A percentile compares a stretch with the other conserved stretches of the same genome.
Evolutionary conservation across 2,113 vertebrate species (phyloP).

Genomic region (Chunga burmeisteri): DNA sequence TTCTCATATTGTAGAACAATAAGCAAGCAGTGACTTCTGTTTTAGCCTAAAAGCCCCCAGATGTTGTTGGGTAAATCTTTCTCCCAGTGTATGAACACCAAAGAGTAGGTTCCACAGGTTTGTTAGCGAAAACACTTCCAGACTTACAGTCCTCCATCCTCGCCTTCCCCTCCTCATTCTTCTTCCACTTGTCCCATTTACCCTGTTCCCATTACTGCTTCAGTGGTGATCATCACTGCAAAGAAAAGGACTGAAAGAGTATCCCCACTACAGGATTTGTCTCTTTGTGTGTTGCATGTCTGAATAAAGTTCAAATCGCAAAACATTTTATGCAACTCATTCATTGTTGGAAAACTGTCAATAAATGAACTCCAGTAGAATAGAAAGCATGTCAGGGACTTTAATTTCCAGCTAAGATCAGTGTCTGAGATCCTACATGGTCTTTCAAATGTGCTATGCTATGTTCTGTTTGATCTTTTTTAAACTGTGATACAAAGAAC

Average conservation of each 20-base stretch:
- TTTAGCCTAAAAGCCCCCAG: not conserved
- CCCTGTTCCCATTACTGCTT: not conserved
- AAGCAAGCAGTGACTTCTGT: not conserved
- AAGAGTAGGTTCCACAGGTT: not conserved
- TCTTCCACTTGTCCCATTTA: not conserved
- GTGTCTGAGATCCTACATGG: not conserved
- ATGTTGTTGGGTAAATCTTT: not conserved
- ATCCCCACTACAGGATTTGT: not conserved
- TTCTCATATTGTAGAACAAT: not conserved
- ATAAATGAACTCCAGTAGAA: not conserved
- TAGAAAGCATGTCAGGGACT: not conserved
- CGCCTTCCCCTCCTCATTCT: accelerated
- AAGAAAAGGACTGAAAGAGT: not conserved
- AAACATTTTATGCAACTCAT: not conserved
- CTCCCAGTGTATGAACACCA: not conserved
- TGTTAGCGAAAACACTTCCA: not conserved
- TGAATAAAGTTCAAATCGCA: not conserved
- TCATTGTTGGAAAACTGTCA: not conserved
- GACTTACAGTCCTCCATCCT: not conserved
- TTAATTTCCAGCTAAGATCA: not conserved
- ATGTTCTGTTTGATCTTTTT: not conserved
- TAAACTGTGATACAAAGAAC: not conserved
- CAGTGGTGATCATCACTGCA: not conserved
- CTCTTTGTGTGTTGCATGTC: not conserved
- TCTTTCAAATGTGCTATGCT: not conserved